Percentiles rank a stretch among this genome's conserved stretches.
Conservation (phyloP, 2,888 invertebrate species). For the Amaurobius ferox region DNA sequence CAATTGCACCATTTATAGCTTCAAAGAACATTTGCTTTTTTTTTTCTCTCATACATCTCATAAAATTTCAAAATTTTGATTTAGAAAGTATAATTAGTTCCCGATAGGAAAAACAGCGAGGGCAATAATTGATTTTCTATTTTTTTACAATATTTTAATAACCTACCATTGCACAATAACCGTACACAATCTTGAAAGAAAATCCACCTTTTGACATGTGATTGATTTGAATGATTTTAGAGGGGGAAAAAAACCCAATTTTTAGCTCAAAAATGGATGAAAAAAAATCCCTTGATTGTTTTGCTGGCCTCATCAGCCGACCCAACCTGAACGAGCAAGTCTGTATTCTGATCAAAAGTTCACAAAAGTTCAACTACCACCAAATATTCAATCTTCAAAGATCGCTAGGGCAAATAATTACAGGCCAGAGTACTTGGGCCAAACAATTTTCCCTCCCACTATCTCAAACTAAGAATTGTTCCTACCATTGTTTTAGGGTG, state of each 20-base stretch:
- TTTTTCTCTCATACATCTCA: no score
- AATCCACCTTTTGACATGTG: background rate
- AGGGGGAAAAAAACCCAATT: background rate
- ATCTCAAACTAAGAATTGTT: background rate
- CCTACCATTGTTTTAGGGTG: background rate
- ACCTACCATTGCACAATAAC: no score
- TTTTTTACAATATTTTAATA: no score
- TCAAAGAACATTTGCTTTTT: no score
- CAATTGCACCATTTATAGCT: no score
- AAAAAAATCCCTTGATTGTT: background rate
- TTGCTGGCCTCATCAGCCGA: background rate
- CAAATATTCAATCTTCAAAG: background rate
- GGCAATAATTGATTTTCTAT: no score
- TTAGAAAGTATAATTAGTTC: no score
- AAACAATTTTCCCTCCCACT: background rate
- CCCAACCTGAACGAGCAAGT: background rate
- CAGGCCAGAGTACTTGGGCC: background rate
- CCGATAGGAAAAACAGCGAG: no score
- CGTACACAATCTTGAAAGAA: background rate
- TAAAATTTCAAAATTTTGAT: no score
- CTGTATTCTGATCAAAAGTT: no score
- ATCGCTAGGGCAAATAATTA: conserved; percentile 11
- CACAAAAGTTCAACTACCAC: background rate
- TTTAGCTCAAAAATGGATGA: background rate
- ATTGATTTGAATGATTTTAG: background rate